Percentiles rank a stretch among this genome's conserved stretches.
phyloP scores from a whole-genome alignment of 1,140 invertebrate genomes.

The Brachionus calyciflorus region DNA sequence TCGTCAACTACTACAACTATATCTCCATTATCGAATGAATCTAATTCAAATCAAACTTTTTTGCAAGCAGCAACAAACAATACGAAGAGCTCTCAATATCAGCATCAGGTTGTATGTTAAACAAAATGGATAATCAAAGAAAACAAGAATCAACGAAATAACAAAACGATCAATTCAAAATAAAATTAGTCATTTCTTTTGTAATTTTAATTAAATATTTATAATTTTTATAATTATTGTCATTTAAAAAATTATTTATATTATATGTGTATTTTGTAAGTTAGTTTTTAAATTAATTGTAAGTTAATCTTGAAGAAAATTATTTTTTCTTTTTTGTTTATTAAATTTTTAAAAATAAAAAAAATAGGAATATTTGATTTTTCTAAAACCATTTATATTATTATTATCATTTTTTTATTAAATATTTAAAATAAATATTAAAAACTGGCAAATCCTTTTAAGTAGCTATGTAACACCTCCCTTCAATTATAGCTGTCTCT shows the following conservation, averaged over 20 bases:
- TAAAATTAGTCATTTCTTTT: neutral
- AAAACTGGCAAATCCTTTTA: too few relatives aligned
- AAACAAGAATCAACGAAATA: neutral
- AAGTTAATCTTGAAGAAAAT: conserved; percentile 33
- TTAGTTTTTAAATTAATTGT: neutral
- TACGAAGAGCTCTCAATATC: neutral
- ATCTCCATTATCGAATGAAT: conserved; percentile 30
- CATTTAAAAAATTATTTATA: neutral
- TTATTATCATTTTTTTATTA: too few relatives aligned
- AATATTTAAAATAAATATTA: too few relatives aligned
- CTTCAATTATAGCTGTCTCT: too few relatives aligned
- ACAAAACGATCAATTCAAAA: neutral
- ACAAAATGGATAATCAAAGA: neutral
- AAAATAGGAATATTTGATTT: too few relatives aligned
- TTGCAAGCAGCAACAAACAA: neutral
- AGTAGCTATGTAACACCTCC: too few relatives aligned
- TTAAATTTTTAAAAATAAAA: too few relatives aligned
- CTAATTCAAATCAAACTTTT: conserved; percentile 39
- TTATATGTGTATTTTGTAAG: neutral
- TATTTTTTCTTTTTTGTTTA: too few relatives aligned
- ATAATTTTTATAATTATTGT: neutral
- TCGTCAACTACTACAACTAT: conserved; percentile 42
- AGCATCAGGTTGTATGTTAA: conserved; percentile 30
- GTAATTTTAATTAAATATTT: neutral
- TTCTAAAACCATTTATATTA: too few relatives aligned